phyloP scores from a whole-genome alignment of 2,888 invertebrate genomes.

The Steinernema carpocapsae region DNA sequence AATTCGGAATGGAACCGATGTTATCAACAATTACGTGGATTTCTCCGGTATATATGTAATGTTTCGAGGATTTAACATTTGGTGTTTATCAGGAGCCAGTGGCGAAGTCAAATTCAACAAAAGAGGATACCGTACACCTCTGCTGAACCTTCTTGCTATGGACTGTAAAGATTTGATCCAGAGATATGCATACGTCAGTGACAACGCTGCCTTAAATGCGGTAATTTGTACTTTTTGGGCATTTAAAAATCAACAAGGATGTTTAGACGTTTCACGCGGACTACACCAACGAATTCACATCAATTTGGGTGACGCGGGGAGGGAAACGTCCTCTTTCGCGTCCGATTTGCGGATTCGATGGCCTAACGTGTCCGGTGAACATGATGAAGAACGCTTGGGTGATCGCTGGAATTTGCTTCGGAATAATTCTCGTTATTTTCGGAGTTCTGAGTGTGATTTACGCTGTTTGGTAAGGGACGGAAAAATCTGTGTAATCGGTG shows the following conservation, averaged over 20 bases:
- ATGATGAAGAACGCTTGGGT: constrained; percentile 31
- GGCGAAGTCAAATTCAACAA: constrained; percentile 1
- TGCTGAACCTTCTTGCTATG: not conserved
- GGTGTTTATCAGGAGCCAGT: constrained; percentile 2
- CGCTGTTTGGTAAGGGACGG: not conserved
- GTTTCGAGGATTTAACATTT: no score
- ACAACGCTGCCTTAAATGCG: not conserved
- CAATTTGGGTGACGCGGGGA: constrained; percentile 40
- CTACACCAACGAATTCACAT: constrained; percentile 8
- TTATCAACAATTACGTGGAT: not conserved
- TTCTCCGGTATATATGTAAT: constrained; percentile 6
- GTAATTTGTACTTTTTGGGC: no score
- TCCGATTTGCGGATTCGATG: constrained; percentile 44
- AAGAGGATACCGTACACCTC: not conserved
- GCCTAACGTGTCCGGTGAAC: constrained; percentile 37
- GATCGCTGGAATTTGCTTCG: not conserved
- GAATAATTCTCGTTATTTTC: constrained; percentile 2
- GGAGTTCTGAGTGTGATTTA: constrained; percentile 30
- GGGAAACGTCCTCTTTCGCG: constrained; percentile 40
- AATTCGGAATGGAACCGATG: not conserved
- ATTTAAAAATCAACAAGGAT: no score
- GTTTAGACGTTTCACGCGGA: not conserved
- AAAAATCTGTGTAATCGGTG: not conserved
- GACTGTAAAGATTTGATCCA: not conserved
- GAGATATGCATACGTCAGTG: not conserved